Evolutionary conservation across 1,140 invertebrate genomes (phyloP), one percentile per base, ranked within the genome.

Genomic region (Tetramorium parvispinum): DNA sequence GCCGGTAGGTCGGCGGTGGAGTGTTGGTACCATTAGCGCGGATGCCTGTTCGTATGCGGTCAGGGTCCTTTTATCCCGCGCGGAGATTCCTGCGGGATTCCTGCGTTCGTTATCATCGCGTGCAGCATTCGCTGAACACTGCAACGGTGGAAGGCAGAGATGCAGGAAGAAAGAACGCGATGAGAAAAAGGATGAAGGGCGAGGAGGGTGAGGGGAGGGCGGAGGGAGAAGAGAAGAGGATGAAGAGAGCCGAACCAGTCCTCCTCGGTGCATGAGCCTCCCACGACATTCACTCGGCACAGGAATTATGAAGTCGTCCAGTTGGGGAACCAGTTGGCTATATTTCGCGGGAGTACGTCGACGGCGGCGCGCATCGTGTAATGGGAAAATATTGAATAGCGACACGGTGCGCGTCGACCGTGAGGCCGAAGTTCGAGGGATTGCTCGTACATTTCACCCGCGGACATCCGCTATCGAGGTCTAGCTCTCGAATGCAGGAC

Each of bases 11-110:
- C 61, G 75, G 91, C 91, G 89, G 91, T 91, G 90, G 92, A 93
- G 94, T 94, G 94, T 95, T 92, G 94, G 91, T 92, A 94, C 93
- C 94, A 95, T 95, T 95, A 95, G 94, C 93, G 93, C 92, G 90
- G 89, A 93, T 93, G 91, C 93, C 93, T 89, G 91, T 93, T 93
- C 92, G 89, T 88, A 89, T 87, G 91, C 88, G 92, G 88, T 91
- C 91, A 91, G 91, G 87, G 92, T 93, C 91, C 92, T 93, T 93
- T 94, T 94, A 93, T 93, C 93, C 90, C 79, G 89, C 83, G 91
- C 89, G 87, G 85, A 83, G 93, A 95, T 94, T 94, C 93, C 92
- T 91, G 61, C 88, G 91, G 89, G 92, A 94, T 94, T 94, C 93
- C 92, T 87, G 78, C 81, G 86, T 78, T 85, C 91, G 91, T 94